Evolutionary conservation across 2,797 vertebrate species (phyloP).

Genomic region (Chloroceryle amazona): DNA sequence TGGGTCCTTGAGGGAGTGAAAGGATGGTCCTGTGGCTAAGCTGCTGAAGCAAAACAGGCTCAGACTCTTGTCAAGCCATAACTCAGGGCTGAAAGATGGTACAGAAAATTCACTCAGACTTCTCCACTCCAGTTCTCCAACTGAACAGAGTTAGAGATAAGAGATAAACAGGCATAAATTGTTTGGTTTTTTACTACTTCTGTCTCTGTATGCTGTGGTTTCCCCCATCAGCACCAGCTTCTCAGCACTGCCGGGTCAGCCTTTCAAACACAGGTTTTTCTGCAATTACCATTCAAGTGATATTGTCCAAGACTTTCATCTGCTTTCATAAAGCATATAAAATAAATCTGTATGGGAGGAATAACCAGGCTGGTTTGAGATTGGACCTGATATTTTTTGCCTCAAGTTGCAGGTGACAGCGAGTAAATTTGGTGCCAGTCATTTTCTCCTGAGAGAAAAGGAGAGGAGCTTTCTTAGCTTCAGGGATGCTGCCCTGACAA

Average conservation of each 20-base stretch:
- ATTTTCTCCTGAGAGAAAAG: background rate
- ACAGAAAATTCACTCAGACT: background rate
- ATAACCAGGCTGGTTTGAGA: background rate
- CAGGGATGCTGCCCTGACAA: rapidly evolving
- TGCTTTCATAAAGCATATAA: background rate
- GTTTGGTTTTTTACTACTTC: background rate
- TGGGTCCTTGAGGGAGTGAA: background rate
- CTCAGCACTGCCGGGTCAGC: background rate
- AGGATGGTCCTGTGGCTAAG: background rate
- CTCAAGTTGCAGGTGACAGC: background rate
- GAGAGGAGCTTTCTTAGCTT: background rate
- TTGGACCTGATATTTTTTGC: background rate
- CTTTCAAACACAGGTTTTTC: background rate
- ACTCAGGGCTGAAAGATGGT: background rate
- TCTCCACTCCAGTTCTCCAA: background rate
- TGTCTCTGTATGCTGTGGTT: background rate
- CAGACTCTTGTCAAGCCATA: background rate
- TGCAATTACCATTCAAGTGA: background rate
- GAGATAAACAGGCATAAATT: background rate
- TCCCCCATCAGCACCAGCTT: background rate
- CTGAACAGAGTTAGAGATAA: background rate
- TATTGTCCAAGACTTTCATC: background rate
- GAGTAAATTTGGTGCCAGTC: background rate
- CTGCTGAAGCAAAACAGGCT: background rate
- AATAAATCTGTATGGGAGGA: background rate